Conservation (phyloP, 2,797 vertebrate genomes). For the Cynopterus sphinx region DNA sequence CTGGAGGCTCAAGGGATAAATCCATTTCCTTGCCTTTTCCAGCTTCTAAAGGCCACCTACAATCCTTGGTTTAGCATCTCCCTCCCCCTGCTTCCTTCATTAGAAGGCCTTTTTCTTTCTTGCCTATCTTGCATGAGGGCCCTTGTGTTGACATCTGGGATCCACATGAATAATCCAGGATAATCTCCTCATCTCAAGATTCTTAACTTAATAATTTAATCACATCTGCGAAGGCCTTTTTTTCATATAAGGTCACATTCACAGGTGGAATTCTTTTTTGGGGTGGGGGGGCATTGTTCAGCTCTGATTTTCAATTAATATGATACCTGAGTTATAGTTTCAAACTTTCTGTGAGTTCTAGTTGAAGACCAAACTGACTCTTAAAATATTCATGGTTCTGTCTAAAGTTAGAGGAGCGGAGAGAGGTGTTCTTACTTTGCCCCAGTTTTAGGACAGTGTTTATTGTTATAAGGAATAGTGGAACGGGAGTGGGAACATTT, state of each 20-base stretch:
- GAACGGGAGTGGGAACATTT: not conserved
- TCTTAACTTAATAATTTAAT: too few relatives aligned
- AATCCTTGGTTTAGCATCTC: not conserved
- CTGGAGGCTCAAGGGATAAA: fast-evolving
- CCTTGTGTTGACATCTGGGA: not conserved
- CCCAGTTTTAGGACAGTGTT: not conserved
- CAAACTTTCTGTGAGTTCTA: not conserved
- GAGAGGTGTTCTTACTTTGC: not conserved
- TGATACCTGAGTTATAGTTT: not conserved
- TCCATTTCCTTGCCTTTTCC: not conserved
- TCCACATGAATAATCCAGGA: not conserved
- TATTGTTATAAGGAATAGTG: not conserved
- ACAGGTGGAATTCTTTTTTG: not conserved
- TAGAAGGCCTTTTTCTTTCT: not conserved
- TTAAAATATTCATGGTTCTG: not conserved
- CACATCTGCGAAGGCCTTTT: not conserved
- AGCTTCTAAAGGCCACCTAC: not conserved
- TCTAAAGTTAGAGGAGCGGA: not conserved
- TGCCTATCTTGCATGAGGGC: not conserved
- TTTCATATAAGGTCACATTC: not conserved
- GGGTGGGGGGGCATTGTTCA: not conserved
- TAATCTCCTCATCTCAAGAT: not conserved
- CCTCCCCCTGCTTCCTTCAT: too few relatives aligned
- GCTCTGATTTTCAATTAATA: not conserved
- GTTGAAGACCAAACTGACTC: not conserved